Conservation (phyloP, 2,113 vertebrate species). For the Limanda limanda region DNA sequence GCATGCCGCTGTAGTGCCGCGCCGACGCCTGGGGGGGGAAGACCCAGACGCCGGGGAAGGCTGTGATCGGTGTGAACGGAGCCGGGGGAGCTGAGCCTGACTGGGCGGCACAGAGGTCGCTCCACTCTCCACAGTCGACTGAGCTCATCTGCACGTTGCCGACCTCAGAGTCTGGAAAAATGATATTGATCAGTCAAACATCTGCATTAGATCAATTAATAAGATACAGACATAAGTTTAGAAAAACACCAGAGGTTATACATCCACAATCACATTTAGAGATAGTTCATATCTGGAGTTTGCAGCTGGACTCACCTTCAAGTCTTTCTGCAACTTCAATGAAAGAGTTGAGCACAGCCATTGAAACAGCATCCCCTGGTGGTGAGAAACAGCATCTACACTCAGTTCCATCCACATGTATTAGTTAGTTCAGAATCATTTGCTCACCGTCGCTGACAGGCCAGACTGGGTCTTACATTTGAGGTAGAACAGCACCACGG, state of each 20-base stretch:
- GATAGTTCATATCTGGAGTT: too few species aligned
- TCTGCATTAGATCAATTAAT: background rate
- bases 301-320: constrained; percentile 80
- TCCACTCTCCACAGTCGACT: constrained; percentile 93
- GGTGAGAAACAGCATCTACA: constrained; percentile 44
- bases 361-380: constrained; percentile 93
- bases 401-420: background rate
- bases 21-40: constrained; percentile 75
- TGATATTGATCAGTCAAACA: background rate
- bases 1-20: constrained; percentile 86
- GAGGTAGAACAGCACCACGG: constrained; percentile 90
- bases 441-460: background rate
- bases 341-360: constrained; percentile 86
- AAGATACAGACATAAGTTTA: background rate
- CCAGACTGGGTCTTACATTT: constrained; percentile 84
- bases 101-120: constrained; percentile 84
- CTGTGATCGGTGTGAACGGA: constrained; percentile 83
- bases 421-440: background rate
- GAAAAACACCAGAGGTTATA: background rate
- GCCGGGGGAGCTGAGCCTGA: constrained; percentile 77
- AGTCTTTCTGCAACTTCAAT: constrained; percentile 84
- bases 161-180: constrained; percentile 63
- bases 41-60: constrained; percentile 86
- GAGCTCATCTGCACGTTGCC: constrained; percentile 78
- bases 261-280: background rate